These are phyloP conservation scores for Dufourea novaeangliae DNA, from an alignment of 1,140 invertebrate species.

Conservation along the genomic window DNA sequence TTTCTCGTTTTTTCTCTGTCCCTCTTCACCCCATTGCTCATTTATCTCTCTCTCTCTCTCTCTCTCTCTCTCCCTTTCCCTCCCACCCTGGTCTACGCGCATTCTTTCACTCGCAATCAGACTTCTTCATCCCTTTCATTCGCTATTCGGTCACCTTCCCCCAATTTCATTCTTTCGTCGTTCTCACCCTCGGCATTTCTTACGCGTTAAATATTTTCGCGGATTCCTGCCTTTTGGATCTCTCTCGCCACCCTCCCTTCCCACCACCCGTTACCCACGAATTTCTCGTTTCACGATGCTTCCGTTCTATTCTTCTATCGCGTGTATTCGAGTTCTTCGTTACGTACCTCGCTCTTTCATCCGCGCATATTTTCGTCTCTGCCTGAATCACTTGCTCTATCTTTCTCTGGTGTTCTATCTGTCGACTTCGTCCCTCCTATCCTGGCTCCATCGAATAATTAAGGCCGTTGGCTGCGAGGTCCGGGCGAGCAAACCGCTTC, in stretches of 20 bases:
- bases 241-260: no score
- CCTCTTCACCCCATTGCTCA: neutral
- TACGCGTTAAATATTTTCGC: neutral
- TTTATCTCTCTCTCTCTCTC: neutral
- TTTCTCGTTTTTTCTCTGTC: slow-evolving; percentile 22
- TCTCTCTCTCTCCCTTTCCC: neutral
- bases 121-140: neutral
- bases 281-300: neutral
- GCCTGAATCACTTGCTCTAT: neutral
- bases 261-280: neutral
- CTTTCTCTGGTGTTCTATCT: neutral
- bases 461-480: slow-evolving; percentile 60
- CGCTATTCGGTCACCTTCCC: neutral
- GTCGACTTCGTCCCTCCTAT: slow-evolving; percentile 3
- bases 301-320: neutral
- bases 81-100: neutral
- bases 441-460: slow-evolving; percentile 68
- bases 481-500: slow-evolving; percentile 53
- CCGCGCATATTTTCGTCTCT: slow-evolving; percentile 1
- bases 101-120: neutral
- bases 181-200: neutral
- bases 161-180: neutral
- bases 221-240: neutral
- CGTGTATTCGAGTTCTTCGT: neutral
- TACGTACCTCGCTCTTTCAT: neutral